Evolutionary conservation across 2,797 vertebrate genomes (phyloP).

Genomic region (Chaunax sp.): DNA sequence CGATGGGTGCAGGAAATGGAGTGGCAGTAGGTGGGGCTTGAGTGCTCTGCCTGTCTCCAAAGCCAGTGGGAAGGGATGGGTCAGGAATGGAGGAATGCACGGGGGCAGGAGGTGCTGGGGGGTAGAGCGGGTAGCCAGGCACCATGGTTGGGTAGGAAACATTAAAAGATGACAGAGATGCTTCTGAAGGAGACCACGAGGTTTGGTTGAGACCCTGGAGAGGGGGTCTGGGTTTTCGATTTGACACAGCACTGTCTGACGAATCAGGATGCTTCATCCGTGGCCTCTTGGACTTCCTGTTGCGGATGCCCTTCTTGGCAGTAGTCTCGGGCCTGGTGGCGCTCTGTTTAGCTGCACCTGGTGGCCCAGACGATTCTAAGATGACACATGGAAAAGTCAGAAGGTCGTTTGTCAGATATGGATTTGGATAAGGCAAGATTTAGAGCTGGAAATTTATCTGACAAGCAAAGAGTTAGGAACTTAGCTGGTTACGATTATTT

Average conservation of each 20-base stretch:
- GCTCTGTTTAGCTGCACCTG: constrained; percentile 75
- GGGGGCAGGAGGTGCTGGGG: constrained; percentile 72
- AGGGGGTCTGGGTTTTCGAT: constrained; percentile 85
- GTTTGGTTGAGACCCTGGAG: constrained; percentile 89
- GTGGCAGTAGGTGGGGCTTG: constrained; percentile 78
- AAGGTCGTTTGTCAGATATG: background rate
- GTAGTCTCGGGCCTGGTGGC: constrained; percentile 75
- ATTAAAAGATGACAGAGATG: constrained; percentile 88
- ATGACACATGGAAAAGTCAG: background rate
- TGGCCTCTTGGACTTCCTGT: constrained; percentile 89
- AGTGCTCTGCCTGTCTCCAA: constrained; percentile 76
- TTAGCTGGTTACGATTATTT: background rate
- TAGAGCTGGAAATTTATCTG: no score
- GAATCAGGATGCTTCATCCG: constrained; percentile 89
- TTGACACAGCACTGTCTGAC: constrained; percentile 88
- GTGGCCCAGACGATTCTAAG: constrained; percentile 66
- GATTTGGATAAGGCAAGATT: no score
- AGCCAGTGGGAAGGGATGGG: constrained; percentile 72
- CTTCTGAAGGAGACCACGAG: constrained; percentile 91
- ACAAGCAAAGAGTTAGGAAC: no score
- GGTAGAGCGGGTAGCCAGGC: constrained; percentile 89
- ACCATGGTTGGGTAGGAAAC: constrained; percentile 87
- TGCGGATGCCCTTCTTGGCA: constrained; percentile 87
- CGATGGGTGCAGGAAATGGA: constrained; percentile 83
- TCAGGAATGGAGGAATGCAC: constrained; percentile 73